Evolutionary conservation across 2,797 vertebrate genomes (phyloP), one percentile per base, ranked within the genome.

Genomic region (Halcyon chelicuti): DNA sequence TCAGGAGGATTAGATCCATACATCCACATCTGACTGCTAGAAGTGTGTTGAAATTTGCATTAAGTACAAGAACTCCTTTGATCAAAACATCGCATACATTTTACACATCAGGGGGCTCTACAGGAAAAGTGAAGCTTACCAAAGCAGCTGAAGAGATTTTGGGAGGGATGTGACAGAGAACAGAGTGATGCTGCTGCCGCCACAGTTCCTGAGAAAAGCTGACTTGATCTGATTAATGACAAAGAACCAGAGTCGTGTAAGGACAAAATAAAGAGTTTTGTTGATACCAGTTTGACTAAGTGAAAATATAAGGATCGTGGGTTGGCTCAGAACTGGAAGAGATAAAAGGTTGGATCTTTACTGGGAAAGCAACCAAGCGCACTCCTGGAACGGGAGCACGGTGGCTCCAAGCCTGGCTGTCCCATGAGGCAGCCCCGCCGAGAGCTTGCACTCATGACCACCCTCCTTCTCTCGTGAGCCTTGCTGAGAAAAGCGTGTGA

Each of bases 61-160:
- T 35, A 81, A 93, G 91, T 80, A 95, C 87, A 90, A 94, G 88
- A 79, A 90, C 23, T 14, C 51, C 93, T 97, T 96, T 96, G 95
- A 97, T 95, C 92, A 78, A 84, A 96, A 92, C 88, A 88, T 68
- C 0, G 5, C 70, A 62, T 72, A 65, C 66, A 47, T 93, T 96
- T 90, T 81, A 58, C 49, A 96, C 79, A 92, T 96, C 94, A 94
- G 94, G 85, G 79, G 75, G 37, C 82, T 96, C 90, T 46, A 83
- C 44, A 68, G 85, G 52, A 40, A 42, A 90, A 95, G 49, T 12
- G 5, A 71, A 95, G 80, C 73, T 94, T 86, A 47, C 86, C 92
- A 88, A 67, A 90, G 82, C 76, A 86, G 88, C 94, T 88, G 93
- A 54, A 94, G 83, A 90, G 62, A 86, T 92, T 23, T 21, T 1